phyloP scores from a whole-genome alignment of 2,888 invertebrate genomes.

The Dolomedes plantarius region DNA sequence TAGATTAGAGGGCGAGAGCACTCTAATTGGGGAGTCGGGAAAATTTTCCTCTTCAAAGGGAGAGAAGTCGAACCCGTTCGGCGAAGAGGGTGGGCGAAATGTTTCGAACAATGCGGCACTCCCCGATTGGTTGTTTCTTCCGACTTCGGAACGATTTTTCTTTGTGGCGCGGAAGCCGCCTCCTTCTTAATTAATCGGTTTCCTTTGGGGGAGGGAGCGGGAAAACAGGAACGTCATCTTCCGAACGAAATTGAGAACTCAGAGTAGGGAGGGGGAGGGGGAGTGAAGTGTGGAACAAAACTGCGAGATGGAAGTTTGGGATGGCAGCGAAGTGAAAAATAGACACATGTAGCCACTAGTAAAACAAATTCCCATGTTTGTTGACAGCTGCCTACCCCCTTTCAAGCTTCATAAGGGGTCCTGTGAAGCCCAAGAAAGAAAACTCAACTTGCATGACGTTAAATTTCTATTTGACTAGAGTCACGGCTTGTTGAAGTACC shows the following conservation, averaged over 20 bases:
- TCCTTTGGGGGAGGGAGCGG: background rate
- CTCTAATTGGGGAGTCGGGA: slow-evolving; percentile 3
- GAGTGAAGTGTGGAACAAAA: background rate
- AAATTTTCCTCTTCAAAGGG: slow-evolving; percentile 15
- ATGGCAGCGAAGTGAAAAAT: background rate
- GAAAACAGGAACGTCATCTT: background rate
- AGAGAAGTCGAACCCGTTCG: background rate
- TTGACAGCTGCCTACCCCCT: background rate
- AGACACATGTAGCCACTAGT: background rate
- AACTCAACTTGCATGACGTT: too few relatives aligned
- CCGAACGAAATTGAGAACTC: slow-evolving; percentile 4
- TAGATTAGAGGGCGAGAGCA: background rate
- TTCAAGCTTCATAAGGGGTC: too few relatives aligned
- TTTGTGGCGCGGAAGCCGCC: slow-evolving; percentile 5
- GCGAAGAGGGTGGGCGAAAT: background rate
- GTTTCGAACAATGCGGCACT: background rate
- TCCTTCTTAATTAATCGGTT: slow-evolving; percentile 14
- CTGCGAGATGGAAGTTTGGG: background rate
- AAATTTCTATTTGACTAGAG: too few relatives aligned
- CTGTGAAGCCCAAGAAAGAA: too few relatives aligned
- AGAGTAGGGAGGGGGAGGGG: background rate
- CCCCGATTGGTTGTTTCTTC: slow-evolving; percentile 14
- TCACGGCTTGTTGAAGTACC: too few relatives aligned
- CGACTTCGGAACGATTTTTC: slow-evolving; percentile 6
- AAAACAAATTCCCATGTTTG: background rate